Conservation (phyloP, 1,140 invertebrate species). For the Rhopalosiphum maidis region DNA sequence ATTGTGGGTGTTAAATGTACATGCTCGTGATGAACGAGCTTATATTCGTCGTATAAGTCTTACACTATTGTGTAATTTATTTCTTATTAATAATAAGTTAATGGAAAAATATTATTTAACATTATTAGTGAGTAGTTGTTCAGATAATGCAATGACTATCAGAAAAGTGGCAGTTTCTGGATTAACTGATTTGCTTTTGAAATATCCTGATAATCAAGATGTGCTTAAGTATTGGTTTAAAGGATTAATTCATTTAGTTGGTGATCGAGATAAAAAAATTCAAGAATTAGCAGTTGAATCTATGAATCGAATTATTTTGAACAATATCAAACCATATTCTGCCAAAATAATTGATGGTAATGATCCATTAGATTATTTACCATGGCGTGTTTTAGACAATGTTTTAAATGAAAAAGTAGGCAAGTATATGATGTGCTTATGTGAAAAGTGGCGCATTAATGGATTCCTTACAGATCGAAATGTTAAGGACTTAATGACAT, state of each 20-base stretch:
- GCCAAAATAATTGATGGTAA: neutral
- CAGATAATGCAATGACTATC: conserved; percentile 41
- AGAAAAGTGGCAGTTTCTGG: conserved; percentile 43
- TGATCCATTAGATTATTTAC: conserved; percentile 40
- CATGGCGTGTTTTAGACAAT: conserved; percentile 45
- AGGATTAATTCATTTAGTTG: conserved; percentile 52
- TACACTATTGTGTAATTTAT: conserved; percentile 50
- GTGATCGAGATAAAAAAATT: conserved; percentile 52
- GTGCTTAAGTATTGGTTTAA: conserved; percentile 53
- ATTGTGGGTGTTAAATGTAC: conserved; percentile 47
- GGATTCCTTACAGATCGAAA: conserved; percentile 18
- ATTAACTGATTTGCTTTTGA: conserved; percentile 37
- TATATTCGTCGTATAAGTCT: conserved; percentile 51
- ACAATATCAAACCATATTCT: conserved; percentile 54
- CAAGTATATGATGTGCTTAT: conserved; percentile 50
- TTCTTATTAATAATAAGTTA: conserved; percentile 43
- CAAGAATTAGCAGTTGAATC: conserved; percentile 49
- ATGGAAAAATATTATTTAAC: conserved; percentile 33
- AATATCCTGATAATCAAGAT: conserved; percentile 52
- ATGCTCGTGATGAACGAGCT: conserved; percentile 47
- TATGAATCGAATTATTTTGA: conserved; percentile 48
- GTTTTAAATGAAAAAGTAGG: conserved; percentile 49
- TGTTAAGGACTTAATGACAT: conserved; percentile 38
- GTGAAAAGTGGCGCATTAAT: conserved; percentile 46
- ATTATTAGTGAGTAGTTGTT: conserved; percentile 44